Conservation (phyloP, 1,140 invertebrate species). For the Aricia agestis region DNA sequence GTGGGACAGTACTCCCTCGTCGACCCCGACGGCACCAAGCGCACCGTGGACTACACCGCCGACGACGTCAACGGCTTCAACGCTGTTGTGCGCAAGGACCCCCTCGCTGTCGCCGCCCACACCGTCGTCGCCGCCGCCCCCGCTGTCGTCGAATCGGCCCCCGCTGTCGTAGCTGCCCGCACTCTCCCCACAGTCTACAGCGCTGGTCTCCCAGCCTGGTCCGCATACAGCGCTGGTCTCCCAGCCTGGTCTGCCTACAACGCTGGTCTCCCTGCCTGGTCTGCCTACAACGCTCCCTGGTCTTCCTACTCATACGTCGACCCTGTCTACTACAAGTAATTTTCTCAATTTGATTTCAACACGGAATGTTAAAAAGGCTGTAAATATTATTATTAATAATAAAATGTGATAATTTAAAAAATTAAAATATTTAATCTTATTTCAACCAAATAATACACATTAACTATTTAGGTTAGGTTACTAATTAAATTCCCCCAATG, state of each 20-base stretch:
- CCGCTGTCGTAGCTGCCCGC: background rate
- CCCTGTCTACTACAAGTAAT: too few species aligned
- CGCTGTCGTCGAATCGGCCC: background rate
- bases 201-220: slow-evolving; percentile 1
- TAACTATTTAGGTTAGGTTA: too few species aligned
- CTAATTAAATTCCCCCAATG: too few species aligned
- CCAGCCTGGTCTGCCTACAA: background rate
- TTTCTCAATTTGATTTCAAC: too few species aligned
- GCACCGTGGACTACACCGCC: slow-evolving; percentile 44
- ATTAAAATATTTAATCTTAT: too few species aligned
- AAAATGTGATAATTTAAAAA: too few species aligned
- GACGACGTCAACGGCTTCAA: slow-evolving; percentile 44
- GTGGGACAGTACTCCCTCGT: slow-evolving; percentile 43
- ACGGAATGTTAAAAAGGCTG: too few species aligned
- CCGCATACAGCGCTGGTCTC: slow-evolving; percentile 14
- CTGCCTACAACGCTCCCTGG: slow-evolving; percentile 18
- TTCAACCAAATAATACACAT: too few species aligned
- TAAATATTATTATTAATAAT: too few species aligned
- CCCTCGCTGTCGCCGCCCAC: slow-evolving; percentile 25
- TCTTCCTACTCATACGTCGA: background rate
- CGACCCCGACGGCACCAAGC: slow-evolving; percentile 42
- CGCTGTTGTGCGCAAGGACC: slow-evolving; percentile 45
- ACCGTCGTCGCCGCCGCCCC: slow-evolving; percentile 26
- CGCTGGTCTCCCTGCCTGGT: slow-evolving; percentile 8
- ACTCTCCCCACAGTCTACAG: background rate